Evolutionary conservation across 2,113 vertebrate species (phyloP).

Genomic region (Misgurnus mizolepis): DNA sequence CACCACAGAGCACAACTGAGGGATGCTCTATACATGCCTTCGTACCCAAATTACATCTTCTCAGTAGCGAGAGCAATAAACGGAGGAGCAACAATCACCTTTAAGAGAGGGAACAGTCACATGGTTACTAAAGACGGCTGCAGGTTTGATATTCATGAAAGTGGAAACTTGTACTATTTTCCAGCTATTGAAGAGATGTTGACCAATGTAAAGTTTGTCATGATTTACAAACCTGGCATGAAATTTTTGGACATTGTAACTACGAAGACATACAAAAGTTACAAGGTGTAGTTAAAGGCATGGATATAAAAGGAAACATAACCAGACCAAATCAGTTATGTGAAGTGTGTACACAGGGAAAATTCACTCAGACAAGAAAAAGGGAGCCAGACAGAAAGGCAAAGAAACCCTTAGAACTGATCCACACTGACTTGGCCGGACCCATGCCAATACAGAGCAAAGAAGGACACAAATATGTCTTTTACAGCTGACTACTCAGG

Average conservation of each 20-base stretch:
- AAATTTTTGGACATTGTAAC: conserved; percentile 11
- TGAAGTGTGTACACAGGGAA: neutral
- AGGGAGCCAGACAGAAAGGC: neutral
- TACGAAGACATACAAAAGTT: conserved; percentile 39
- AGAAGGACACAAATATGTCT: no score
- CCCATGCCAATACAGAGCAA: no score
- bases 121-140: no score
- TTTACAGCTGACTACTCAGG: no score
- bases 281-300: neutral
- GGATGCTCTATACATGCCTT: conserved; percentile 39
- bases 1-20: conserved; percentile 14
- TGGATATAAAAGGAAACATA: neutral
- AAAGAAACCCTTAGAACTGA: neutral
- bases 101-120: no score
- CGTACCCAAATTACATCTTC: conserved; percentile 15
- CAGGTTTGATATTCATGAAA: no score
- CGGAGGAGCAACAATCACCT: no score
- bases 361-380: conserved; percentile 1
- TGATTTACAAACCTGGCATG: no score
- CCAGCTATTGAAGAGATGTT: no score
- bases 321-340: neutral
- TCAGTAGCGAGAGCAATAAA: no score
- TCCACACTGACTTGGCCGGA: neutral
- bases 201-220: no score
- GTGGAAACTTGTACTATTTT: no score